Conservation (phyloP, 2,888 invertebrate genomes). For the Conistra vaccinii region DNA sequence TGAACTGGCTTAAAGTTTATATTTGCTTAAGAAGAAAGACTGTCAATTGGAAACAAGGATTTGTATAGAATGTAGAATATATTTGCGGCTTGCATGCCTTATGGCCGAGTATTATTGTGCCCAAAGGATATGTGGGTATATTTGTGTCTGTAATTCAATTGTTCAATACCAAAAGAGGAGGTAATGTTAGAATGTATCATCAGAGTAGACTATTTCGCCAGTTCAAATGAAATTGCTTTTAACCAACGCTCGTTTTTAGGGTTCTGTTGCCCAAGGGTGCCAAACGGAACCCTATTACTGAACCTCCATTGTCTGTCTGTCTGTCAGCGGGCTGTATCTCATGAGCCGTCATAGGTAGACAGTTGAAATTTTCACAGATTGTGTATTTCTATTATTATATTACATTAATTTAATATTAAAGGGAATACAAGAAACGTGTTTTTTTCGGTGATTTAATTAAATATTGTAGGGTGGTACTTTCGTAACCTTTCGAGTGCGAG, state of each 20-base stretch:
- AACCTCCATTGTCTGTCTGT: too few species aligned
- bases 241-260: neutral
- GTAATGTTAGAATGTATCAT: conserved; percentile 17
- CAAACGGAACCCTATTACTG: too few species aligned
- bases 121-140: conserved; percentile 35
- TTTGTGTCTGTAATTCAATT: conserved; percentile 49
- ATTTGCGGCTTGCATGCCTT: conserved; percentile 45
- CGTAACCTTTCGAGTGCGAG: too few species aligned
- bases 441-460: too few species aligned
- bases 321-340: too few species aligned
- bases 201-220: neutral
- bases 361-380: too few species aligned
- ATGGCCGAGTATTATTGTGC: conserved; percentile 18
- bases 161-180: conserved; percentile 16
- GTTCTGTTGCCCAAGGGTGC: too few species aligned
- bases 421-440: too few species aligned
- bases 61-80: conserved; percentile 32
- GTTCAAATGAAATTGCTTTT: conserved; percentile 28
- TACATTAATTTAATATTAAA: too few species aligned
- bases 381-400: too few species aligned
- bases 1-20: neutral
- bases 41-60: neutral
- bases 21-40: neutral
- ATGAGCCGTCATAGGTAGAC: too few species aligned
- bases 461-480: too few species aligned